Conservation (phyloP, 2,113 vertebrate species). For the Prolemur simus region DNA sequence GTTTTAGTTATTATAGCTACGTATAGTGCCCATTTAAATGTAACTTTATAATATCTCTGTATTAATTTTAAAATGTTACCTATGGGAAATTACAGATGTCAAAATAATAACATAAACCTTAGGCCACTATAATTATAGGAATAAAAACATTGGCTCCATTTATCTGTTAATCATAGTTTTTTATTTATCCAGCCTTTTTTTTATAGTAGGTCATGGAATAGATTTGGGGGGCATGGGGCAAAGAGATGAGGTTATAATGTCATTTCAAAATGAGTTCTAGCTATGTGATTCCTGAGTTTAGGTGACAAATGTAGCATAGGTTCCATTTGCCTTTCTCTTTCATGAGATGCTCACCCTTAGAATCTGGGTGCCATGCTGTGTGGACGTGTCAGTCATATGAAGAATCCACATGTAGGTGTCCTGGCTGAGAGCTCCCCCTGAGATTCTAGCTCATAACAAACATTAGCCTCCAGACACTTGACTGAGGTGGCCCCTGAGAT, state of each 20-base stretch:
- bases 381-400: background rate
- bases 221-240: background rate
- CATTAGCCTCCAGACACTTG: background rate
- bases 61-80: constrained; percentile 7
- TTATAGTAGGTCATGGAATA: background rate
- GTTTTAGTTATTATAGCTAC: constrained; percentile 53
- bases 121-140: background rate
- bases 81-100: background rate
- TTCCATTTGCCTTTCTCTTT: background rate
- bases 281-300: background rate
- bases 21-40: background rate
- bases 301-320: background rate
- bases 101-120: background rate
- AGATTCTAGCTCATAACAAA: background rate
- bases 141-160: background rate
- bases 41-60: constrained; percentile 6
- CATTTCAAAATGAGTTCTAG: background rate
- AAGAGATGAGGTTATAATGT: background rate
- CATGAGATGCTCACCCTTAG: background rate
- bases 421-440: background rate
- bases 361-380: background rate
- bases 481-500: background rate
- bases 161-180: background rate
- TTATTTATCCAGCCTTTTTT: background rate
- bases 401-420: background rate